These are phyloP conservation scores for Rhynchopsitta pachyrhyncha DNA, from an alignment of 2,113 vertebrate species.

Conservation along the genomic window DNA sequence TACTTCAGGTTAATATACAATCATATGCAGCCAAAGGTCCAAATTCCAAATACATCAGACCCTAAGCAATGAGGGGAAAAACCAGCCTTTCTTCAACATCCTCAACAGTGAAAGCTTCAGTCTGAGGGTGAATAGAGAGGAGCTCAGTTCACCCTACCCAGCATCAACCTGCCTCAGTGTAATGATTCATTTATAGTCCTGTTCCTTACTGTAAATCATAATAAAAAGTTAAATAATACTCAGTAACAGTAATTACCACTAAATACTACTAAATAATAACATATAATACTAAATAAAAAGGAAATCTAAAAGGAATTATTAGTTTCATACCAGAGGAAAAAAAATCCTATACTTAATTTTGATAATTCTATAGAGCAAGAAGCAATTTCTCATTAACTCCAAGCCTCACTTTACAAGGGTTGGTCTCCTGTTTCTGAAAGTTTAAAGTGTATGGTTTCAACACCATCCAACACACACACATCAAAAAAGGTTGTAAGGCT, in stretches of 20 bases:
- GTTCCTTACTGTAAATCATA: not conserved
- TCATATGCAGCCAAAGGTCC: not conserved
- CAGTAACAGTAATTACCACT: not conserved
- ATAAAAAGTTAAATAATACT: not conserved
- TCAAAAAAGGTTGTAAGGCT: not conserved
- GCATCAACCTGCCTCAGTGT: not conserved
- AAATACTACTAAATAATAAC: not conserved
- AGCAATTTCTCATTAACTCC: not conserved
- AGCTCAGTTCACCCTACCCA: not conserved
- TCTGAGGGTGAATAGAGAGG: not conserved
- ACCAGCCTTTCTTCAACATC: not conserved
- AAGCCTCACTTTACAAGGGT: not conserved
- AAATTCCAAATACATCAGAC: slow-evolving; percentile 22
- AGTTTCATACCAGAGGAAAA: not conserved
- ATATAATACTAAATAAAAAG: not conserved
- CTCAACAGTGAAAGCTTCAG: not conserved
- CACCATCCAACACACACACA: not conserved
- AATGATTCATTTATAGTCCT: not conserved
- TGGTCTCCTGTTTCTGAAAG: not conserved
- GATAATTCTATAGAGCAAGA: not conserved
- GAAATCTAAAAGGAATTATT: not conserved
- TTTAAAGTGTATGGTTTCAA: not conserved
- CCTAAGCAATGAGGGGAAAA: not conserved
- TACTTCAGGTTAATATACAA: slow-evolving; percentile 38
- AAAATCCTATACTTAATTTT: not conserved